Percentiles rank a stretch among this genome's conserved stretches.
phyloP scores from a whole-genome alignment of 2,797 vertebrate genomes.

The Chaetodon trifasciatus region DNA sequence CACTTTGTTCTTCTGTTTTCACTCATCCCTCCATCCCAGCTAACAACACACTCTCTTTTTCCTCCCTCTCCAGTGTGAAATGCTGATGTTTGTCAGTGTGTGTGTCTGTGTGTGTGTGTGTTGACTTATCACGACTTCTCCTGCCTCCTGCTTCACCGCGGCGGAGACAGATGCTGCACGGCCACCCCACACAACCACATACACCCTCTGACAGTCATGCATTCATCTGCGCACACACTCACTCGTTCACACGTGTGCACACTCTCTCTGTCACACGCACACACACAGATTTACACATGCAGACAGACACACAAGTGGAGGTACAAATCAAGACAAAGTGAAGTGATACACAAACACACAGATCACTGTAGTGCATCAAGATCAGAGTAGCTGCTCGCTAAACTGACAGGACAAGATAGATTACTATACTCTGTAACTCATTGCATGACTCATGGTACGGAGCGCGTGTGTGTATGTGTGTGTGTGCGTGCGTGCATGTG shows the following conservation, averaged over 20 bases:
- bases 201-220: background rate
- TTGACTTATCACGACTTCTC: conserved; percentile 75
- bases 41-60: background rate
- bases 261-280: background rate
- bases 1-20: conserved; percentile 10
- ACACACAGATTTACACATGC: background rate
- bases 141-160: conserved; percentile 37
- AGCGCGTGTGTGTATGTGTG: conserved; percentile 13
- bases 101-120: conserved; percentile 8
- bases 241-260: background rate
- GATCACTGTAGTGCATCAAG: conserved; percentile 60
- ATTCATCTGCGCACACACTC: background rate
- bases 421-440: conserved; percentile 61
- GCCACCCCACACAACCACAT: conserved; percentile 1
- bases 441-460: conserved; percentile 57
- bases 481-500: conserved; percentile 19
- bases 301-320: conserved; percentile 21
- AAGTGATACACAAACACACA: conserved; percentile 57
- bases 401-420: conserved; percentile 70
- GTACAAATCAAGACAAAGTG: conserved; percentile 68
- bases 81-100: conserved; percentile 11
- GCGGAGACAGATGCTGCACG: conserved; percentile 39
- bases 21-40: conserved; percentile 29
- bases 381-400: conserved; percentile 54
- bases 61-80: conserved; percentile 35